A percentile compares a stretch with the other conserved stretches of the same genome.
These are phyloP conservation scores for Charina bottae DNA, from an alignment of 2,113 vertebrate species.

Conservation along the genomic window DNA sequence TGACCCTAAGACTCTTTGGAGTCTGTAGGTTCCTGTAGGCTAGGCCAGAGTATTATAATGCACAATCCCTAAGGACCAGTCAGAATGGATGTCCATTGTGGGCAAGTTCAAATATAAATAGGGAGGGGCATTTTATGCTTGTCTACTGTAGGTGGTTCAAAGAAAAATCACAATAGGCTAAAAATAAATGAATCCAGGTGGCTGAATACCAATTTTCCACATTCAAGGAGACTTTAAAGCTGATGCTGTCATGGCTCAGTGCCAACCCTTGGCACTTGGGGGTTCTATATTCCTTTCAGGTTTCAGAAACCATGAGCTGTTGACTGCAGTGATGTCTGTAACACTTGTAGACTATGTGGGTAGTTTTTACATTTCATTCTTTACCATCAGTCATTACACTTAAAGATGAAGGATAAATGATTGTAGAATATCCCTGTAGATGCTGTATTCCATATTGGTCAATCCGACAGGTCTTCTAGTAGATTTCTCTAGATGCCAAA, in stretches of 20 bases:
- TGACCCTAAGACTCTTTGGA: background rate
- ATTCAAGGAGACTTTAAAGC: slow-evolving; percentile 48
- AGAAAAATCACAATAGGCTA: slow-evolving; percentile 44
- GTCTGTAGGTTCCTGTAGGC: background rate
- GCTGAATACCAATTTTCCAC: slow-evolving; percentile 53
- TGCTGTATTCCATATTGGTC: background rate
- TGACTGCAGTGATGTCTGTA: background rate
- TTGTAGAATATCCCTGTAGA: background rate
- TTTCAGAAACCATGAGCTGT: background rate
- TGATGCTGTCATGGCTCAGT: slow-evolving; percentile 34
- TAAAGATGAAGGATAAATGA: background rate
- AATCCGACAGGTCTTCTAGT: background rate
- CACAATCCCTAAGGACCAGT: slow-evolving; percentile 30
- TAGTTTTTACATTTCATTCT: background rate
- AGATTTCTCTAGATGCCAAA: background rate
- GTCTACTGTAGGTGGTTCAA: slow-evolving; percentile 64
- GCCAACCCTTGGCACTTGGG: background rate
- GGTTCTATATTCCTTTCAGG: background rate
- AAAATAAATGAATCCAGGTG: slow-evolving; percentile 46
- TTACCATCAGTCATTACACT: background rate
- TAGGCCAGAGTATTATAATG: background rate
- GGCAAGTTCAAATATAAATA: slow-evolving; percentile 63
- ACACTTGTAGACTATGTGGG: background rate
- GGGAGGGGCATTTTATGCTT: slow-evolving; percentile 65
- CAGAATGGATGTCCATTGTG: slow-evolving; percentile 53